A percentile compares a stretch with the other conserved stretches of the same genome.
Conservation (phyloP, 2,888 invertebrate species). For the Orchesella flavescens region DNA sequence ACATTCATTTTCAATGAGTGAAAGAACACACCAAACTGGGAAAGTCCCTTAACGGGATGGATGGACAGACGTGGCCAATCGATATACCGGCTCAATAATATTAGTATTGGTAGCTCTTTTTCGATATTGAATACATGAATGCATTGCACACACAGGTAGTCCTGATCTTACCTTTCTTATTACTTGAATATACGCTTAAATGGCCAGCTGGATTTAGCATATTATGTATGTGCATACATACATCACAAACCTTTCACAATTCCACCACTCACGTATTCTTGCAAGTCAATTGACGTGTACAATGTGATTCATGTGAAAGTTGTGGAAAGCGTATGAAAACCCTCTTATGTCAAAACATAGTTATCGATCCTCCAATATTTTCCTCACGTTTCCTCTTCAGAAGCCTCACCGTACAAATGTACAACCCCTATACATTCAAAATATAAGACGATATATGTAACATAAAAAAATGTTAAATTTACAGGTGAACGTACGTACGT, state of each 20-base stretch:
- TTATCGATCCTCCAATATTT: constrained; percentile 42
- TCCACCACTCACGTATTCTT: background rate
- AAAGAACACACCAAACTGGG: background rate
- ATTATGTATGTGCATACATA: background rate
- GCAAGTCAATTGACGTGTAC: constrained; percentile 39
- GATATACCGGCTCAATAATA: constrained; percentile 7
- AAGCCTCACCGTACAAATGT: constrained; percentile 19
- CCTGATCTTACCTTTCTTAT: no score
- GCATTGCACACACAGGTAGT: no score
- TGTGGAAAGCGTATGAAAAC: constrained; percentile 32
- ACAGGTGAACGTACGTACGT: no score
- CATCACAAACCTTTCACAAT: background rate
- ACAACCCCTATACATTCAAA: background rate
- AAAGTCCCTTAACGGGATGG: constrained; percentile 33
- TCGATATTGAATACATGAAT: background rate
- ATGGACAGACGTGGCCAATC: constrained; percentile 20
- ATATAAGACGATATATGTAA: no score
- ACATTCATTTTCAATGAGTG: background rate
- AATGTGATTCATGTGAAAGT: constrained; percentile 47
- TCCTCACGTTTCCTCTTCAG: constrained; percentile 40
- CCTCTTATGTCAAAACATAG: constrained; percentile 39
- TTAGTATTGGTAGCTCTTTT: background rate
- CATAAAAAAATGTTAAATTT: no score
- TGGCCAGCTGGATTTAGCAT: background rate
- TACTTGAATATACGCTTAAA: background rate